Percentiles rank a stretch among this genome's conserved stretches.
phyloP scores from a whole-genome alignment of 2,888 invertebrate species.

The Chaetogeoica ovagalla region DNA sequence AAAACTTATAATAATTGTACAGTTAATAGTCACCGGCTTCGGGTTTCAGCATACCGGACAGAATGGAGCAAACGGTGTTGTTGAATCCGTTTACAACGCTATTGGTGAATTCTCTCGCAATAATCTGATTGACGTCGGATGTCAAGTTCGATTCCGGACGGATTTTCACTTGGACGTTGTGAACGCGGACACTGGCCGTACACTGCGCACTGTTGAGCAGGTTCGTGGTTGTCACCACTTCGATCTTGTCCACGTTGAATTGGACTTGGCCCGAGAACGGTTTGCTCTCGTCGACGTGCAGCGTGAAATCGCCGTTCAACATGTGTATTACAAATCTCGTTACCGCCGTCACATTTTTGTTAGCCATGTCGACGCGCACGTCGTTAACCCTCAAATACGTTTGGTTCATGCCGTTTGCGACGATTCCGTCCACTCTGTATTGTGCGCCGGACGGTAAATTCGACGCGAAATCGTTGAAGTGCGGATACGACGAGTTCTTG shows the following conservation, averaged over 20 bases:
- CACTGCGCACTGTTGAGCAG: conserved; percentile 5
- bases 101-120: background rate
- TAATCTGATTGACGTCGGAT: background rate
- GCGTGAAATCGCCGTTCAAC: background rate
- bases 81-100: background rate
- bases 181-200: background rate
- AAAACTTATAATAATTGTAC: no score
- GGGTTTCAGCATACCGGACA: background rate
- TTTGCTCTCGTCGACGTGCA: background rate
- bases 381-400: background rate
- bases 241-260: background rate
- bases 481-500: conserved; percentile 8
- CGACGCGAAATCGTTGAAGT: background rate
- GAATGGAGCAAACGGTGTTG: background rate
- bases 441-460: background rate
- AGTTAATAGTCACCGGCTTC: background rate
- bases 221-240: background rate
- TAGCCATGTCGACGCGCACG: background rate
- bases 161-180: background rate
- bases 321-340: background rate
- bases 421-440: background rate
- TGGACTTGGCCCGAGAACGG: background rate
- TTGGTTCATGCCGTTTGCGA: conserved; percentile 7
- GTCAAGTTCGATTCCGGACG: background rate
- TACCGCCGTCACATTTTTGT: background rate